Percentiles rank a stretch among this genome's conserved stretches.
Evolutionary conservation across 2,113 vertebrate species (phyloP).

Genomic region (Nyctibius bracteatus): DNA sequence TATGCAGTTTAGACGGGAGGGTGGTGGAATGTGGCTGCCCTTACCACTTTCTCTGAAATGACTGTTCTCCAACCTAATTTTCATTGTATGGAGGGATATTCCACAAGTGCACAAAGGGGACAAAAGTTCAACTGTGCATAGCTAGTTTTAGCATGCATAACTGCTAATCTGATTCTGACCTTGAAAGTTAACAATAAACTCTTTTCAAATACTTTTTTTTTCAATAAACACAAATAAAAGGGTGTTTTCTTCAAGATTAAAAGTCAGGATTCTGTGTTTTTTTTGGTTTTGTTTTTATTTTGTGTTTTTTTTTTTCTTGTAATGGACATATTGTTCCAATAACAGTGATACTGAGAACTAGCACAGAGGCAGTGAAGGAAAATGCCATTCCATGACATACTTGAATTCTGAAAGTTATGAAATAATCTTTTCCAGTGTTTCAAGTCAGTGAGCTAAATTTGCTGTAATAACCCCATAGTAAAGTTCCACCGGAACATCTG

Average conservation of each 20-base stretch:
- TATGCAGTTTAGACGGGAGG: neutral
- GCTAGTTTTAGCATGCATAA: neutral
- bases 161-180: neutral
- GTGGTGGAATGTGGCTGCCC: neutral
- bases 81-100: neutral
- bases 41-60: neutral
- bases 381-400: neutral
- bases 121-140: neutral
- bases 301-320: too few species aligned
- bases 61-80: neutral
- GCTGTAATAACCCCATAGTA: neutral
- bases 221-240: neutral
- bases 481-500: neutral
- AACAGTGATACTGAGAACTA: neutral
- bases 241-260: neutral
- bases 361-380: neutral
- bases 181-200: neutral
- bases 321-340: neutral
- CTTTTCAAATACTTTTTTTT: neutral
- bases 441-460: neutral
- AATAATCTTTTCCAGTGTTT: neutral
- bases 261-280: neutral
- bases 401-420: neutral
- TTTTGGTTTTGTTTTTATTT: too few species aligned
- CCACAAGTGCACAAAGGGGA: neutral